These are phyloP conservation scores for Callipepla californica DNA, from an alignment of 2,113 vertebrate species.

Conservation along the genomic window DNA sequence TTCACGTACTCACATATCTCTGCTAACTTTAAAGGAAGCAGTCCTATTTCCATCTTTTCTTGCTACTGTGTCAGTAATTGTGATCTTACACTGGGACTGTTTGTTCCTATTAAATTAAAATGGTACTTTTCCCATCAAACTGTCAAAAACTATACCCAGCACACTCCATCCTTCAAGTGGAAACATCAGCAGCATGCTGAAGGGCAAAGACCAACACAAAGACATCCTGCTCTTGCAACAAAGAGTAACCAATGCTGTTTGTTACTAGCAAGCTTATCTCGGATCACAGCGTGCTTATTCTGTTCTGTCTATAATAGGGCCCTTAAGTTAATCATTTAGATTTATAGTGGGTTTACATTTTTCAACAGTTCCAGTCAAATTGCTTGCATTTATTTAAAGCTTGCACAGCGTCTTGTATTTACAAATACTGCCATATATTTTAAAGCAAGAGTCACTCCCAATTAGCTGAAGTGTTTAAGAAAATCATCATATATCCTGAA, in stretches of 20 bases:
- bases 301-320: neutral
- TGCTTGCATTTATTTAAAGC: constrained; percentile 53
- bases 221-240: neutral
- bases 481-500: constrained; percentile 88
- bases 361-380: constrained; percentile 64
- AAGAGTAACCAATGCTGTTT: neutral
- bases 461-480: constrained; percentile 84
- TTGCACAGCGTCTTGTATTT: neutral
- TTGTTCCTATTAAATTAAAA: neutral
- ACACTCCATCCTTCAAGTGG: neutral
- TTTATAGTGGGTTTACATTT: neutral
- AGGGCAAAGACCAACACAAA: neutral
- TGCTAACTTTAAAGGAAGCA: neutral
- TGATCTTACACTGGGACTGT: neutral
- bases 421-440: constrained; percentile 69
- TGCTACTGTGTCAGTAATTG: neutral
- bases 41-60: neutral
- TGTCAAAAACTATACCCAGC: neutral
- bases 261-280: neutral
- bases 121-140: neutral
- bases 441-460: constrained; percentile 79
- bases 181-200: neutral
- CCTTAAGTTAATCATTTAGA: neutral
- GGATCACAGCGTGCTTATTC: neutral
- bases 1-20: neutral